These are phyloP conservation scores for Odontamblyopus lacepedii DNA, from an alignment of 2,797 vertebrate species.

Conservation along the genomic window DNA sequence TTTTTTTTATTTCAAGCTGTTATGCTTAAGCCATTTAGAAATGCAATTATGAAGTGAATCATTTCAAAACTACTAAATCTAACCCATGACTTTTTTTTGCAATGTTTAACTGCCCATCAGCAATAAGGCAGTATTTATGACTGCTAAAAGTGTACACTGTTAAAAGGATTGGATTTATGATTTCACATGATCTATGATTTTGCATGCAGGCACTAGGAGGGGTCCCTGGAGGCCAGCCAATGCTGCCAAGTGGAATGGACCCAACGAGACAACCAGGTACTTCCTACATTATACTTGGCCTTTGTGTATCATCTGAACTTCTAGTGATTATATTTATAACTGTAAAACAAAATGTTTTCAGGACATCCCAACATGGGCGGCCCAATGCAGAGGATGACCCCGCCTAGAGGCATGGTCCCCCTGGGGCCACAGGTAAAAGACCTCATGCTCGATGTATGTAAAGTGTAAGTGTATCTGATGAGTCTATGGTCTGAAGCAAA, in stretches of 20 bases:
- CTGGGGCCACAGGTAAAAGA: constrained; percentile 90
- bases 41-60: too few relatives aligned
- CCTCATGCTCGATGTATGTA: constrained; percentile 12
- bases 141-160: constrained; percentile 4
- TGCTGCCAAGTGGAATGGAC: constrained; percentile 95
- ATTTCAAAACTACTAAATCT: too few relatives aligned
- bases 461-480: neutral
- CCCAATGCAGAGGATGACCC: constrained; percentile 97
- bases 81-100: neutral
- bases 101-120: neutral
- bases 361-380: constrained; percentile 97
- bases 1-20: too few relatives aligned
- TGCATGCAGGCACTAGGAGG: constrained; percentile 86
- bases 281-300: neutral
- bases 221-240: constrained; percentile 91
- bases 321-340: neutral
- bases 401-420: constrained; percentile 96
- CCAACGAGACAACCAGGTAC: constrained; percentile 95
- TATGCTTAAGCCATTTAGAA: too few relatives aligned
- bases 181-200: constrained; percentile 2
- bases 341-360: constrained; percentile 52
- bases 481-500: neutral
- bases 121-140: constrained; percentile 6
- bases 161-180: constrained; percentile 7
- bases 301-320: neutral